phyloP scores from a whole-genome alignment of 1,140 invertebrate genomes.

The Hormaphis cornu region DNA sequence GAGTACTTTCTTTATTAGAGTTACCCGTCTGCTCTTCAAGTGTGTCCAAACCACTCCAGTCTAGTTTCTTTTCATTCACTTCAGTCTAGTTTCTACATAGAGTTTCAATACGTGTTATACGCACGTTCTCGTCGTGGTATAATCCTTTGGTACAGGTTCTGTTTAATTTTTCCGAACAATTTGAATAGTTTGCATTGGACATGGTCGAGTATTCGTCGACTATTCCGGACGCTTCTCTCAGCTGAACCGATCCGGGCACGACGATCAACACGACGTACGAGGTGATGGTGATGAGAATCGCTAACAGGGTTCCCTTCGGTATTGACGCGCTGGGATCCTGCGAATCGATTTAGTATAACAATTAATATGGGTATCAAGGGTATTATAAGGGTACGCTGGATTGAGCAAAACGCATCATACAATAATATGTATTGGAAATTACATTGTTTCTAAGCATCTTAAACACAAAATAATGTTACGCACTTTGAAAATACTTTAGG shows the following conservation, averaged over 20 bases:
- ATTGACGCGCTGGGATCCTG: slow-evolving; percentile 1
- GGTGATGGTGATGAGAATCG: slow-evolving; percentile 65
- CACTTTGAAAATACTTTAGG: too few relatives aligned
- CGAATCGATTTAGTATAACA: neutral
- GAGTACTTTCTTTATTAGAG: neutral
- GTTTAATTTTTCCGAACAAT: neutral
- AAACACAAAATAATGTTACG: too few relatives aligned
- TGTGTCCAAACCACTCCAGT: neutral
- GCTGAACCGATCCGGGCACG: slow-evolving; percentile 66
- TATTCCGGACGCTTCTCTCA: slow-evolving; percentile 72
- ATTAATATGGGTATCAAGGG: too few relatives aligned
- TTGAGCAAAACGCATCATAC: too few relatives aligned
- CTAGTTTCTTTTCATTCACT: neutral
- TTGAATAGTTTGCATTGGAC: neutral
- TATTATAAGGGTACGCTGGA: too few relatives aligned
- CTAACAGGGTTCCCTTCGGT: slow-evolving; percentile 71
- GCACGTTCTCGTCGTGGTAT: neutral
- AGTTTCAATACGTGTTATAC: neutral
- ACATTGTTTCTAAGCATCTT: too few relatives aligned
- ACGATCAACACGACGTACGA: slow-evolving; percentile 74
- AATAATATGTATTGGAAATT: too few relatives aligned
- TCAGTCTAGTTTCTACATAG: neutral
- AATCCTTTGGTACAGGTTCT: slow-evolving; percentile 1
- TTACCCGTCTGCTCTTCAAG: neutral
- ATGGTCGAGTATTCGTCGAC: slow-evolving; percentile 47